phyloP scores from a whole-genome alignment of 1,140 invertebrate genomes.

The Dufourea novaeangliae region DNA sequence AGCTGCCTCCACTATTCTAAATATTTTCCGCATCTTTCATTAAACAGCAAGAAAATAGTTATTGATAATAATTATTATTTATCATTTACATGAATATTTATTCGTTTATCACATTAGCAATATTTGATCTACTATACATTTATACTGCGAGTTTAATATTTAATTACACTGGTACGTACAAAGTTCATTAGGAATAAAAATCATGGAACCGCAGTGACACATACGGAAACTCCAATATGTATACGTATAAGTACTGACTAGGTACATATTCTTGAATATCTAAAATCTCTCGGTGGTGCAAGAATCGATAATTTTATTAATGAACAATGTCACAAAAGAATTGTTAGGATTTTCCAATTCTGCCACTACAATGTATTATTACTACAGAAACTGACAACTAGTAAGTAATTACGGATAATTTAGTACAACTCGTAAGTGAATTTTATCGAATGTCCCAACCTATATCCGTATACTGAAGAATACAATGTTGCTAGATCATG shows the following conservation, averaged over 20 bases:
- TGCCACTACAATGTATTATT: slow-evolving; percentile 41
- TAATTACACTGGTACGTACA: neutral
- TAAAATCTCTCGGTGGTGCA: neutral
- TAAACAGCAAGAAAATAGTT: too few relatives aligned
- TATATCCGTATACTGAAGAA: slow-evolving; percentile 21
- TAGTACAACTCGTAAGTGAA: slow-evolving; percentile 3
- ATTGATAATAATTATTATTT: too few relatives aligned
- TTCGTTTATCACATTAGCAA: too few relatives aligned
- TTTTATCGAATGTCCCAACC: slow-evolving; percentile 20
- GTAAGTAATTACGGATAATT: neutral
- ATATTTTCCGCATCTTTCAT: too few relatives aligned
- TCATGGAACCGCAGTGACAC: slow-evolving; percentile 42
- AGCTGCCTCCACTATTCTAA: too few relatives aligned
- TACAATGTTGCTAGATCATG: neutral
- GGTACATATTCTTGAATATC: slow-evolving; percentile 29
- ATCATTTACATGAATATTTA: too few relatives aligned
- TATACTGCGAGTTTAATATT: neutral
- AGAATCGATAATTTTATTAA: slow-evolving; percentile 23
- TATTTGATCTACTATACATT: too few relatives aligned
- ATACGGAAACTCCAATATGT: slow-evolving; percentile 48
- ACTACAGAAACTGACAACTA: neutral
- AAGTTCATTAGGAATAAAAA: slow-evolving; percentile 20
- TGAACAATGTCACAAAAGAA: slow-evolving; percentile 14
- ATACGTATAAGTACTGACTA: too few relatives aligned
- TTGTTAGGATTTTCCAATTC: slow-evolving; percentile 56